phyloP scores from a whole-genome alignment of 2,113 vertebrate species.

The Empidonax alnorum region DNA sequence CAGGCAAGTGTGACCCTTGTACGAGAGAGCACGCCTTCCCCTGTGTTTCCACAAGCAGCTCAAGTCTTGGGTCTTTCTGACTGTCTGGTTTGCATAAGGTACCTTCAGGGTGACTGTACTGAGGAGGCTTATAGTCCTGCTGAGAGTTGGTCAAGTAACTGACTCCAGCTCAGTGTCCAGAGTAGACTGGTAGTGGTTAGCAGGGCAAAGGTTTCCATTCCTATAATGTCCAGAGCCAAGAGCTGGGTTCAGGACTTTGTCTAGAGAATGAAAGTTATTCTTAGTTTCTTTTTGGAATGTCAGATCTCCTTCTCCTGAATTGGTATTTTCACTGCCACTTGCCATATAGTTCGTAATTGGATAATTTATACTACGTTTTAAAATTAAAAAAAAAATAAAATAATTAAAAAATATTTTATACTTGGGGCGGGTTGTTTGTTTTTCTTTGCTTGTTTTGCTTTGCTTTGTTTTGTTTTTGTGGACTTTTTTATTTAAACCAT shows the following conservation, averaged over 20 bases:
- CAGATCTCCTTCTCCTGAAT: not conserved
- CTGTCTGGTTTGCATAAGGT: not conserved
- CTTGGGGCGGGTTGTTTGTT: not conserved
- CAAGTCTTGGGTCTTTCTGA: not conserved
- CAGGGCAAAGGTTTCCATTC: not conserved
- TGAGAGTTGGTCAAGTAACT: not conserved
- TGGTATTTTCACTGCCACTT: not conserved
- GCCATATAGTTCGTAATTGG: not conserved
- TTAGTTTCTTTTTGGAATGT: not conserved
- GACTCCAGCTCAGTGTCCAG: not conserved
- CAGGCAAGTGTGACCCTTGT: not conserved
- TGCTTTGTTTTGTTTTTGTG: not conserved
- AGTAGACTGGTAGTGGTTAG: not conserved
- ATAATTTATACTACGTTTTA: not conserved
- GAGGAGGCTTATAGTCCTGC: not conserved
- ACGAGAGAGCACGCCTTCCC: rapidly evolving
- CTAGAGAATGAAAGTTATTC: not conserved
- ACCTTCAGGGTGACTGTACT: not conserved
- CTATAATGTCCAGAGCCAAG: not conserved
- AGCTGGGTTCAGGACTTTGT: not conserved
- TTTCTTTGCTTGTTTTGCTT: not conserved
- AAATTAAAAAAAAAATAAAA: not conserved
- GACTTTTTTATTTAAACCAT: not conserved
- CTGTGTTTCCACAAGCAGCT: not conserved
- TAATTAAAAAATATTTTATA: not conserved